phyloP scores from a whole-genome alignment of 2,113 vertebrate species.

The Elaphurus davidianus region DNA sequence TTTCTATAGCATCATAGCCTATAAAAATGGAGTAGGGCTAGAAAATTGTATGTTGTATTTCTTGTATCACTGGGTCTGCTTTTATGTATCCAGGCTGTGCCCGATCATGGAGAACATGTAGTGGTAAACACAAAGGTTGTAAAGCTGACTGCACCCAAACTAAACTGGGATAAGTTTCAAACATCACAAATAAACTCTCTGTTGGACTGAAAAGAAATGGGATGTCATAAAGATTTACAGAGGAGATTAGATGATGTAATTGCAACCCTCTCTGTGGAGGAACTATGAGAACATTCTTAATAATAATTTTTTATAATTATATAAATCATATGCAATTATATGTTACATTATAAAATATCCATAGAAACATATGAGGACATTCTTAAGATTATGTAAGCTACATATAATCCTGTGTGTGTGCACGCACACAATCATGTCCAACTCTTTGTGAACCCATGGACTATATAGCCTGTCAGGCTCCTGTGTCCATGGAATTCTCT shows the following conservation, averaged over 20 bases:
- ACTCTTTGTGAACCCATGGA: not conserved
- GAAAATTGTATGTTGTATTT: not conserved
- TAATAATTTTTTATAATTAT: not conserved
- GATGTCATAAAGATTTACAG: not conserved
- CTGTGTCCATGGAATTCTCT: not conserved
- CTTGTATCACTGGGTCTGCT: not conserved
- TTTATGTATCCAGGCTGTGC: not conserved
- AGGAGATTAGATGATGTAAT: conserved; percentile 25
- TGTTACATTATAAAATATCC: not conserved
- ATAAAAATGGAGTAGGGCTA: not conserved
- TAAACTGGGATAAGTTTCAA: not conserved
- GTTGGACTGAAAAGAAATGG: not conserved
- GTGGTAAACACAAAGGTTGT: conserved; percentile 12
- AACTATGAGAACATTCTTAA: not conserved
- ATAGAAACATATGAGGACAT: not conserved
- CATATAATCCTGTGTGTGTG: not conserved
- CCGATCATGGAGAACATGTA: not conserved
- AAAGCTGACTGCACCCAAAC: conserved; percentile 33
- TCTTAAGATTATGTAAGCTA: not conserved
- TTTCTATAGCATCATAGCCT: not conserved
- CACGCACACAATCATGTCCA: not conserved
- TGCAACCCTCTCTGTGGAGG: not conserved
- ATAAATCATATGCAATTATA: not conserved
- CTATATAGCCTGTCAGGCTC: not conserved
- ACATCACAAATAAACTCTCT: conserved; percentile 7